phyloP scores from a whole-genome alignment of 1,140 invertebrate species.

The Gonatopus flavifemur region DNA sequence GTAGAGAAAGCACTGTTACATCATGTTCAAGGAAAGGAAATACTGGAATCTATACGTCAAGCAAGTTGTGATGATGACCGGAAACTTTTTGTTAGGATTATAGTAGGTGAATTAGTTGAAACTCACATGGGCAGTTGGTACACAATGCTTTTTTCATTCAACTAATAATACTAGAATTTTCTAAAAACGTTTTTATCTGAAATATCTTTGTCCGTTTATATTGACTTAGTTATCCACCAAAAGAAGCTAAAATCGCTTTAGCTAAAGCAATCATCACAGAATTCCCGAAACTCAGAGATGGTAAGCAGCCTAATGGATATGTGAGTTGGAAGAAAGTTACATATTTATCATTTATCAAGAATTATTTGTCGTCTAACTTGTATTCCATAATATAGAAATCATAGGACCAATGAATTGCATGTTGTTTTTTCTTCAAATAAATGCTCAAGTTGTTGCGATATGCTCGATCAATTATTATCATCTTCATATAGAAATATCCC shows the following conservation, averaged over 20 bases:
- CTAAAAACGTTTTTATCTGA: not conserved
- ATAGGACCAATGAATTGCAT: too few relatives aligned
- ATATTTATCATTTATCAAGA: too few relatives aligned
- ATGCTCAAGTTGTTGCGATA: not conserved
- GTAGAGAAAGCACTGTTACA: not conserved
- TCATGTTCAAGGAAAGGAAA: not conserved
- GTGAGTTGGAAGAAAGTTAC: too few relatives aligned
- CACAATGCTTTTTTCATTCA: not conserved
- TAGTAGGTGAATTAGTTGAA: not conserved
- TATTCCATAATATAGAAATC: too few relatives aligned
- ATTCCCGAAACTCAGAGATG: constrained; percentile 11
- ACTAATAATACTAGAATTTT: not conserved
- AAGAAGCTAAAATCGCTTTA: constrained; percentile 7
- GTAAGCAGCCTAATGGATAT: not conserved
- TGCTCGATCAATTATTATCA: not conserved
- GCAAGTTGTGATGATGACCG: not conserved
- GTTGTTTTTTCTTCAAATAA: too few relatives aligned
- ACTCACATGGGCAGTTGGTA: not conserved
- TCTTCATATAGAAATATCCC: not conserved
- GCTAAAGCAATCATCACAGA: constrained; percentile 9
- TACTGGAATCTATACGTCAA: not conserved
- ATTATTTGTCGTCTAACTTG: too few relatives aligned
- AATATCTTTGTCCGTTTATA: not conserved
- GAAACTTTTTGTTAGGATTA: not conserved
- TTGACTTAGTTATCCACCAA: not conserved